Evolutionary conservation across 2,797 vertebrate genomes (phyloP).

Genomic region (Pangasius djambal): DNA sequence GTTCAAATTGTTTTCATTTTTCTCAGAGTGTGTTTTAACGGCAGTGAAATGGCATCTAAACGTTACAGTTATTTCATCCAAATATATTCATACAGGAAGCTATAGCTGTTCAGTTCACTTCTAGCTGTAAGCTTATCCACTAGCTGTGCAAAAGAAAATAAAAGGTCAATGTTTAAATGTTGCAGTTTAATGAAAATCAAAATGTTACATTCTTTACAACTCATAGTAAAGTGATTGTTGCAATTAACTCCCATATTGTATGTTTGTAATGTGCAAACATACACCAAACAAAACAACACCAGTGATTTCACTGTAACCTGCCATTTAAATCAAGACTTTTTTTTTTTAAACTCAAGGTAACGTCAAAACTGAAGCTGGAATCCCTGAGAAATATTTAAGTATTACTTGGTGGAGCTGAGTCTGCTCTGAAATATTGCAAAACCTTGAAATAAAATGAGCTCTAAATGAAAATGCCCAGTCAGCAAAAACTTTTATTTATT

Average conservation of each 20-base stretch:
- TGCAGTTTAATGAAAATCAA: background rate
- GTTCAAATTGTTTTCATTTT: background rate
- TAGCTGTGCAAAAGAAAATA: background rate
- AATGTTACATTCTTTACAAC: background rate
- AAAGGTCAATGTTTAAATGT: background rate
- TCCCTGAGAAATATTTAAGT: background rate
- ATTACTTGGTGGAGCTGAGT: background rate
- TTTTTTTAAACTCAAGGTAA: background rate
- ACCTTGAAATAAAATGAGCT: constrained; percentile 16
- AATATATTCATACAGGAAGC: background rate
- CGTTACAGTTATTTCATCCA: background rate
- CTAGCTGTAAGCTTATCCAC: background rate
- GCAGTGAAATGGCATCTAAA: background rate
- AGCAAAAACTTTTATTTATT: constrained; percentile 25
- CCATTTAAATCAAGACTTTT: background rate
- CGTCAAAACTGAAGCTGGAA: background rate
- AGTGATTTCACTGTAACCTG: background rate
- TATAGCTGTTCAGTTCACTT: background rate
- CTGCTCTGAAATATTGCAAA: constrained; percentile 14
- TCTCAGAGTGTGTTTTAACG: background rate
- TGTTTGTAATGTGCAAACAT: background rate
- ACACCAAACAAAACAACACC: background rate
- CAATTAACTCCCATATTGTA: no score
- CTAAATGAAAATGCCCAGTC: constrained; percentile 27
- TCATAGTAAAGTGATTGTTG: no score